phyloP scores from a whole-genome alignment of 2,113 vertebrate genomes.

The Entosphenus tridentatus region DNA sequence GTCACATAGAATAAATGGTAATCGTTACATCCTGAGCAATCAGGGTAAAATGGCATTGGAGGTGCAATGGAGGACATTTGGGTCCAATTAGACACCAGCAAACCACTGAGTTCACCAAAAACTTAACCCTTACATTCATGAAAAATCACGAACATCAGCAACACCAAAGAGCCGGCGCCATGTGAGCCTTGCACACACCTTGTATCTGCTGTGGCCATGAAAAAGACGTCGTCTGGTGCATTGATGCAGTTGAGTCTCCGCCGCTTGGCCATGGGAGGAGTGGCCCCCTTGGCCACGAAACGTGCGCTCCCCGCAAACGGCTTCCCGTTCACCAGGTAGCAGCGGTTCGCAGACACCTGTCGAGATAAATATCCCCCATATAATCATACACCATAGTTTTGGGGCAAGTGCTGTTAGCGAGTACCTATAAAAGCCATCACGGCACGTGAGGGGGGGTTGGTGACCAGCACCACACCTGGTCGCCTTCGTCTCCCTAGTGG shows the following conservation, averaged over 20 bases:
- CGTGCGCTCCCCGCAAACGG: constrained; percentile 9
- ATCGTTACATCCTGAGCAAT: not conserved
- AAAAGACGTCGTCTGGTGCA: constrained; percentile 13
- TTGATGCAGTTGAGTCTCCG: constrained; percentile 13
- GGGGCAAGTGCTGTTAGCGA: no score
- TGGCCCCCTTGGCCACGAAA: constrained; percentile 10
- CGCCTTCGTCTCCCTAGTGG: no score
- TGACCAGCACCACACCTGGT: no score
- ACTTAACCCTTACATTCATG: not conserved
- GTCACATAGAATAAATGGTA: not conserved
- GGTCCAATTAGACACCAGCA: not conserved
- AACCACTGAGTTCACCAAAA: not conserved
- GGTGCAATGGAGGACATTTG: not conserved
- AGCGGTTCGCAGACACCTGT: no score
- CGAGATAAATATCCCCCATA: no score
- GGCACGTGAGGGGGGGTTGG: no score
- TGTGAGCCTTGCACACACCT: constrained; percentile 2
- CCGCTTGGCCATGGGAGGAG: constrained; percentile 11
- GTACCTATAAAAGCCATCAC: no score
- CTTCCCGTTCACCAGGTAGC: constrained; percentile 12
- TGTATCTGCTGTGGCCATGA: constrained; percentile 12
- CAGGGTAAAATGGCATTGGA: not conserved
- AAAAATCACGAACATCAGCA: not conserved
- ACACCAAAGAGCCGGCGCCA: not conserved
- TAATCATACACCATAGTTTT: no score